Evolutionary conservation across 2,888 invertebrate species (phyloP), one percentile per base, ranked within the genome.

Genomic region (Teleiodes luculella): DNA sequence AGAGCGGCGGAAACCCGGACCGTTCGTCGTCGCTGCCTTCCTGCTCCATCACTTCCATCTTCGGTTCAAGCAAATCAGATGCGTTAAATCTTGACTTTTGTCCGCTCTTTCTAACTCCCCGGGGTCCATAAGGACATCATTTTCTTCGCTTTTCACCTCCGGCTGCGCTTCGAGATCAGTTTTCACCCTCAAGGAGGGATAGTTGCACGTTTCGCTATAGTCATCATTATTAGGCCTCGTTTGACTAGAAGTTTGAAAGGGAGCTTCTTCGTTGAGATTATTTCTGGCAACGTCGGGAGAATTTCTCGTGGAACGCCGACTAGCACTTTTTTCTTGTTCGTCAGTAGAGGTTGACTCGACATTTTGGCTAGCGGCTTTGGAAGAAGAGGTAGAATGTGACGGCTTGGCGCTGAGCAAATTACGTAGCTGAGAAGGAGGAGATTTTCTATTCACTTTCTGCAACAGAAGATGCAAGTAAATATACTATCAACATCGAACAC

Each of bases 11-110:
- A 63, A 83, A 88, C 62, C 66, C 72, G 43, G 89, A 82, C 57
- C 88, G 83, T 67, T 93, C 94, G 65, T 94, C 94, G 72, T 94
- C 94, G 74, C 94, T 94, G 61, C 91, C 91, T 80, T 89, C 89
- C 59, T 86, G 94, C 79, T 94, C 94, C 74, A 94, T 93, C 65
- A 93, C 90, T 88, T 94, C 94, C 83, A 93, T 86, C 90, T 94
- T 94, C 70, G 94, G 94, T 89, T 93, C 89, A 62, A 90, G 74
- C 65, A 90, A 80, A 71, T 90, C 90, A 35, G 86, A 78, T 60
- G 86, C 88, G 61, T 77, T 86, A 64, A 87, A 86, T 88, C 89
- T 67, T 83, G 86, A 67, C 80, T 78, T 67, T 85, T 86, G 55
- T 85, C 87, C 61, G 73, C 73, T 61, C 78, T 77, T 53, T 87